Conservation (phyloP, 2,113 vertebrate genomes). For the Tricholaema leucomelas region DNA sequence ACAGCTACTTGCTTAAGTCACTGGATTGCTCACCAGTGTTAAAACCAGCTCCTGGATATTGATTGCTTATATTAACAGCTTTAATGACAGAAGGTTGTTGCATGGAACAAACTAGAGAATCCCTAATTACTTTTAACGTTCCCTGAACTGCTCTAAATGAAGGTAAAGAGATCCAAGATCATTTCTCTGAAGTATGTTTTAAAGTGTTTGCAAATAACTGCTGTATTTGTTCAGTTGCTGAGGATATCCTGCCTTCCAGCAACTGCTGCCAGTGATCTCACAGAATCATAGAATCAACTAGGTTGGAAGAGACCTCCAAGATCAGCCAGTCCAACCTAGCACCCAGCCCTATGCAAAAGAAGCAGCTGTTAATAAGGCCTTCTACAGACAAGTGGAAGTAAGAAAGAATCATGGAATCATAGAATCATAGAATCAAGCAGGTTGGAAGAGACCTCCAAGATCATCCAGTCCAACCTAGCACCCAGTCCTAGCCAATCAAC, state of each 20-base stretch:
- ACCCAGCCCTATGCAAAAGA: no score
- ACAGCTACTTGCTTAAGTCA: not conserved
- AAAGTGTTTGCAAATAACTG: not conserved
- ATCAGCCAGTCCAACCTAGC: no score
- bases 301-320: no score
- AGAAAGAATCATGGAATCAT: no score
- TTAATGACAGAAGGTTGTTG: not conserved
- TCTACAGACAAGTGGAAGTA: no score
- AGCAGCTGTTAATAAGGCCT: no score
- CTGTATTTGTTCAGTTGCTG: not conserved
- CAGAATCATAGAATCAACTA: no score
- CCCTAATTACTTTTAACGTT: not conserved
- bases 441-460: no score
- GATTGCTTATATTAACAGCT: constrained; percentile 9
- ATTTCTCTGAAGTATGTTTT: not conserved
- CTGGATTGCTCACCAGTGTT: not conserved
- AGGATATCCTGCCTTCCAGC: not conserved
- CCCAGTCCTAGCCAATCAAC: no score
- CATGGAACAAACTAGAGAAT: not conserved
- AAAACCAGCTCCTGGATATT: not conserved
- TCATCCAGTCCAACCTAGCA: no score
- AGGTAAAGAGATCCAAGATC: not conserved
- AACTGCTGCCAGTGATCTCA: not conserved
- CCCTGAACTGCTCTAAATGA: not conserved
- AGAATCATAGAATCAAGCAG: no score